Percentiles rank a stretch among this genome's conserved stretches.
These are phyloP conservation scores for Romanogobio albipinnatus DNA, from an alignment of 2,113 vertebrate species.

Conservation along the genomic window DNA sequence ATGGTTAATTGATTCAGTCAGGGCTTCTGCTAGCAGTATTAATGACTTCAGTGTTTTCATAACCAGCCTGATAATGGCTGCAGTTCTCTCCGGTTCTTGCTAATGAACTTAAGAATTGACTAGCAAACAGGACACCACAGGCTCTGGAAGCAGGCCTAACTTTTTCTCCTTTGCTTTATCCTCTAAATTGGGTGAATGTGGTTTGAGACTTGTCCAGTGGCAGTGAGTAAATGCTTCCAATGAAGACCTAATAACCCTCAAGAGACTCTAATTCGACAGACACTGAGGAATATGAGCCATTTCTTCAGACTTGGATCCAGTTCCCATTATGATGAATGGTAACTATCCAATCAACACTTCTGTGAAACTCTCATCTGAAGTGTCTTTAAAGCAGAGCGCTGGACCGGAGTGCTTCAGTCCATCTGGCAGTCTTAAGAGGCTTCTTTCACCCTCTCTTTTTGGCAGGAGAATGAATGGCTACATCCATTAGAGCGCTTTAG, in stretches of 20 bases:
- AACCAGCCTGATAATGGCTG: conserved; percentile 37
- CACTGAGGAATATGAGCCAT: neutral
- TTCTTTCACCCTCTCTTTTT: conserved; percentile 16
- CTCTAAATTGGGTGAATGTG: neutral
- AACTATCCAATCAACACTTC: conserved; percentile 29
- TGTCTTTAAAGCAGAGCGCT: conserved; percentile 1
- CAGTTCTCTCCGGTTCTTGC: conserved; percentile 11
- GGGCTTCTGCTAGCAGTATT: conserved; percentile 47
- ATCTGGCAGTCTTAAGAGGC: conserved; percentile 16
- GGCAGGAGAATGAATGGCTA: conserved; percentile 6
- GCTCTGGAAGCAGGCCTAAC: neutral
- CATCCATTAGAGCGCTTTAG: conserved; percentile 24
- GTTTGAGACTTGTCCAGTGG: neutral
- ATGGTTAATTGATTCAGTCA: conserved; percentile 45
- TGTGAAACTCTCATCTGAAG: conserved; percentile 15
- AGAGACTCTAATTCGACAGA: conserved; percentile 11
- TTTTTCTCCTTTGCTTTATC: conserved; percentile 46
- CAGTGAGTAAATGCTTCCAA: conserved; percentile 2
- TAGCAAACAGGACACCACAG: neutral
- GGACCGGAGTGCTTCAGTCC: conserved; percentile 9
- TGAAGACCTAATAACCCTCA: conserved; percentile 17
- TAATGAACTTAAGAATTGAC: conserved; percentile 36
- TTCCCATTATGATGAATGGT: conserved; percentile 12
- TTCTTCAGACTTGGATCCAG: conserved; percentile 20
- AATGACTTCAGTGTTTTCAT: conserved; percentile 61